Percentiles rank a stretch among this genome's conserved stretches.
Evolutionary conservation across 2,113 vertebrate species (phyloP).

Genomic region (Colistium nudipinnis): DNA sequence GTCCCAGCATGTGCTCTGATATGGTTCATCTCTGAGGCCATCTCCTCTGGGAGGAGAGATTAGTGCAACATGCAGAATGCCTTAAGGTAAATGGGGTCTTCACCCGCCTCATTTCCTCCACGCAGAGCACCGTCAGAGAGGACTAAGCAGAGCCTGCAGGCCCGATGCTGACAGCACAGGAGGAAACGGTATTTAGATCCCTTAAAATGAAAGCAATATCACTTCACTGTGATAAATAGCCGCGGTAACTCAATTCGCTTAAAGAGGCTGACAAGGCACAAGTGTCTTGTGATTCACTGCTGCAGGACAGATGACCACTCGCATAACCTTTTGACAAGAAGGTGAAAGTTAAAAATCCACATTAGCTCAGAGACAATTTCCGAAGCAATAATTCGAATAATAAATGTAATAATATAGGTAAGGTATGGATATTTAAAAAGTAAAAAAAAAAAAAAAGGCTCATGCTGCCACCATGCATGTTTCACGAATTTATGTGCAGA

Average conservation of each 20-base stretch:
- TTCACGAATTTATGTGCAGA: constrained; percentile 28
- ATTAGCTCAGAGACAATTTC: background rate
- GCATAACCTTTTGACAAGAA: constrained; percentile 11
- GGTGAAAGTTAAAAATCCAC: constrained; percentile 8
- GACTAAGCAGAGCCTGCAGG: constrained; percentile 16
- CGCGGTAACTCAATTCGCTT: constrained; percentile 31
- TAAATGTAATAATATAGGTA: background rate
- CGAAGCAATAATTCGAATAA: background rate
- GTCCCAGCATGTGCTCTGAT: constrained; percentile 53
- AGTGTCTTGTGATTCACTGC: constrained; percentile 37
- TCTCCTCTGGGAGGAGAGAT: constrained; percentile 46
- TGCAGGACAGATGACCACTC: constrained; percentile 41
- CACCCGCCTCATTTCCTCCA: constrained; percentile 49
- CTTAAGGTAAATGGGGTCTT: constrained; percentile 54
- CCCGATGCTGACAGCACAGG: constrained; percentile 25
- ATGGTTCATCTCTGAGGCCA: constrained; percentile 51
- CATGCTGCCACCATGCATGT: constrained; percentile 18
- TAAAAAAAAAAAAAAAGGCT: background rate
- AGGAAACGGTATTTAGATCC: constrained; percentile 35
- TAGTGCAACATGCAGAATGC: constrained; percentile 68
- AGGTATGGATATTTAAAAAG: background rate
- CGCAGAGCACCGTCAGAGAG: constrained; percentile 22
- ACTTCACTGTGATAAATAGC: constrained; percentile 36
- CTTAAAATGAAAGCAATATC: constrained; percentile 52
- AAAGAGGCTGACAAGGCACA: constrained; percentile 28